Evolutionary conservation across 2,797 vertebrate species (phyloP), one percentile per base, ranked within the genome.

Genomic region (Xerus rutilus): DNA sequence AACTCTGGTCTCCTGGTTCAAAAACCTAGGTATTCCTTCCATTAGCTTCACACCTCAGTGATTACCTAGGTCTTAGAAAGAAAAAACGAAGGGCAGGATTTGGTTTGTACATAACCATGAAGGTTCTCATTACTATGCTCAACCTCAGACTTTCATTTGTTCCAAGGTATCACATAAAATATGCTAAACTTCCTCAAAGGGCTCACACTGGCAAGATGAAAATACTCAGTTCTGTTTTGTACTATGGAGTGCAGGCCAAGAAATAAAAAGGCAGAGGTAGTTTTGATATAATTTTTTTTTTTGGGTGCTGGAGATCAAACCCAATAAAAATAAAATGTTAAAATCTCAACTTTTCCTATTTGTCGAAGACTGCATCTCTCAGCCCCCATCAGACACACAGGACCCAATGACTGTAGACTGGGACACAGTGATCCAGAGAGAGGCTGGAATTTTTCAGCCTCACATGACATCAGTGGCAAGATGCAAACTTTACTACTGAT

Each of bases 261-360:
- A 91, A 78, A 83, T 57, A 78, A 92, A 88, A 74, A 74, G 72
- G 57, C 54, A 83, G 28, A 84, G 72, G 84, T 13, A 88, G 30
- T 39, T 89, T 47, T 30, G 35, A 81, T 70, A 52, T 62, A 28
- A 28, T 62, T 25, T 3, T 67, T 67, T 32, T 32, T 65, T 67
- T n/a, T 67, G 14, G 30, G 59, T 30, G 25, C 79, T 45, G 25
- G 39, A 18, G 25, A 32, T 32, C 9, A 10, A 82, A 64, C 39
- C 35, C 59, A 64, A 64, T 64, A n/a, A 77, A 76, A 79, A 45
- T 69, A 85, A 79, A 85, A 77, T 64, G 82, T 64, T 93, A 93
- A 95, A 73, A 62, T 89, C 57, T 93, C 64, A 54, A 25, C 43
- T 65, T 65, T 47, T 28, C 70, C 18, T 72, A 39, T 18, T 30